These are phyloP conservation scores for Holcopasites calliopsidis DNA, from an alignment of 1,140 invertebrate species.

Conservation along the genomic window DNA sequence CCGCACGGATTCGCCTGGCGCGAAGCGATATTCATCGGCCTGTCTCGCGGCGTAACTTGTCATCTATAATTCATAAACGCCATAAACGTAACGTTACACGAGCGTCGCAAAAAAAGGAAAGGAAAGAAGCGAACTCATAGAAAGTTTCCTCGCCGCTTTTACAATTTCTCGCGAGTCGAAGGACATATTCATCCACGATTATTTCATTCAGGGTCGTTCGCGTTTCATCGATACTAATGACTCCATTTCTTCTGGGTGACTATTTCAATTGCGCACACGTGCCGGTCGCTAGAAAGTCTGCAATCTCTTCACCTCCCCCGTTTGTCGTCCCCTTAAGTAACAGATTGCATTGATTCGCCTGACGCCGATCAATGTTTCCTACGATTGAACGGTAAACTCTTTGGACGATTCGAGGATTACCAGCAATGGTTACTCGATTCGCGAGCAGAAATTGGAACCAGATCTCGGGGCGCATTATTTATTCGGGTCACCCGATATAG, in stretches of 20 bases:
- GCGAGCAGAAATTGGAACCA: conserved; percentile 4
- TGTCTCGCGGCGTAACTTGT: conserved; percentile 2
- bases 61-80: conserved; percentile 52
- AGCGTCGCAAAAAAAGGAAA: conserved; percentile 4
- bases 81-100: conserved; percentile 17
- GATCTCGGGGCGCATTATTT: background rate
- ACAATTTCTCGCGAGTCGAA: conserved; percentile 32
- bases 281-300: background rate
- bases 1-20: background rate
- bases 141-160: conserved; percentile 18
- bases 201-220: conserved; percentile 22
- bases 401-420: background rate
- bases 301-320: background rate
- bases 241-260: background rate
- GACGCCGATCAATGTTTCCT: background rate
- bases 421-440: background rate
- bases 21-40: conserved; percentile 14
- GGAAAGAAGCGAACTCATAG: conserved; percentile 40
- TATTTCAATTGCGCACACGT: background rate
- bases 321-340: background rate
- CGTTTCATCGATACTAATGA: background rate
- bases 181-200: conserved; percentile 16
- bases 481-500: conserved; percentile 31
- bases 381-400: background rate
- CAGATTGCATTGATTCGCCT: background rate